phyloP scores from a whole-genome alignment of 2,888 invertebrate genomes.

The Lamellibrachia satsuma region DNA sequence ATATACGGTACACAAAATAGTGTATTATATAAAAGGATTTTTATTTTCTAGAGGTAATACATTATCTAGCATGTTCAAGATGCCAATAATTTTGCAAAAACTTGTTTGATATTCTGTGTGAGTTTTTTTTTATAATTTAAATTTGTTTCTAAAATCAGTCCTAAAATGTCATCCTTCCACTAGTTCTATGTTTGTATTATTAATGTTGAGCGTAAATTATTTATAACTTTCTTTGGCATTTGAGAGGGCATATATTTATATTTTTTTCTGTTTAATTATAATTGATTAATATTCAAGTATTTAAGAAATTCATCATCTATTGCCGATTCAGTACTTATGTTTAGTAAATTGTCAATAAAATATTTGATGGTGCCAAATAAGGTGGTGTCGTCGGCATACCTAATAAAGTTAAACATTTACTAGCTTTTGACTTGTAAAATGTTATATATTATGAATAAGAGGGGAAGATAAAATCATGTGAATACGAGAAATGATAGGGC shows the following conservation, averaged over 20 bases:
- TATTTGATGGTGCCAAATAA: neutral
- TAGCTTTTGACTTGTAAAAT: neutral
- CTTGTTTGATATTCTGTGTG: neutral
- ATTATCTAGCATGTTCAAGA: neutral
- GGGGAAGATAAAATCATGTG: neutral
- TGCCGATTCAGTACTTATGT: neutral
- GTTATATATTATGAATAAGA: neutral
- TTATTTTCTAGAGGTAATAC: neutral
- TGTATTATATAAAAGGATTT: too few species aligned
- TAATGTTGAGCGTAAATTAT: neutral
- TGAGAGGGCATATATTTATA: neutral
- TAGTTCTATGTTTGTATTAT: neutral
- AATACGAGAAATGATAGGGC: neutral
- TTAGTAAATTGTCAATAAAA: neutral
- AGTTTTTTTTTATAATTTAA: neutral
- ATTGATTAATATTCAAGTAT: neutral
- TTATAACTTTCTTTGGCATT: neutral
- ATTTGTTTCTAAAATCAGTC: neutral
- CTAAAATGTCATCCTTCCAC: neutral
- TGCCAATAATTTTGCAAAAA: neutral
- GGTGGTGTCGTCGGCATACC: neutral
- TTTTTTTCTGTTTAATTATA: neutral
- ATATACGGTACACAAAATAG: too few species aligned
- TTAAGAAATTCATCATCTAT: neutral
- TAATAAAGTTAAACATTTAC: neutral